These are phyloP conservation scores for Drosophila dunni DNA, from an alignment of 1,140 invertebrate genomes.

Conservation along the genomic window DNA sequence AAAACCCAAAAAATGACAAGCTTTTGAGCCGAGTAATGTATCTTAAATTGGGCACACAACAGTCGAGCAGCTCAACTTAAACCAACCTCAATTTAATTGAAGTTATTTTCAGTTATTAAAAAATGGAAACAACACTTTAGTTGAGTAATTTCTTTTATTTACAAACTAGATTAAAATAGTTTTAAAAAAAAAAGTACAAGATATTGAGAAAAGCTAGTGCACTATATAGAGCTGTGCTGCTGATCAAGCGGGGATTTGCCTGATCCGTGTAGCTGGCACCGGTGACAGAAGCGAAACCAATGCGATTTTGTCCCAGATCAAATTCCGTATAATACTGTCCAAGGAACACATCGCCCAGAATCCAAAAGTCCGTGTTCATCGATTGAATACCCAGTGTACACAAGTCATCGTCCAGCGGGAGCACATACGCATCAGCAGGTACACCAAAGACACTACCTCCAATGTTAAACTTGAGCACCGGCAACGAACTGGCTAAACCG, in stretches of 20 bases:
- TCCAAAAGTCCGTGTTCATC: conserved; percentile 45
- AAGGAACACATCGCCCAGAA: conserved; percentile 87
- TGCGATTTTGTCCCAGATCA: conserved; percentile 87
- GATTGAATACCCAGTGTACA: conserved; percentile 33
- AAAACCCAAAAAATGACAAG: no score
- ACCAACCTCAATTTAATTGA: neutral
- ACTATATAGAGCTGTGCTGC: neutral
- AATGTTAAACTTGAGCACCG: conserved; percentile 46
- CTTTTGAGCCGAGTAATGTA: no score
- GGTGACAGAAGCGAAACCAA: conserved; percentile 86
- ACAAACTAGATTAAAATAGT: conserved; percentile 9
- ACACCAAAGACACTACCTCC: conserved; percentile 43
- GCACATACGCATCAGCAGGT: conserved; percentile 33
- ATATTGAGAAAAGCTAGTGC: neutral
- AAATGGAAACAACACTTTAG: neutral
- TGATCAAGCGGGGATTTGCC: neutral
- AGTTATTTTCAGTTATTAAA: neutral
- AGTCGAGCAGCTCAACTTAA: no score
- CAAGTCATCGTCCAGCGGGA: neutral
- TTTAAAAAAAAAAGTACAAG: neutral
- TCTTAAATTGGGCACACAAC: no score
- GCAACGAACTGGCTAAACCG: neutral
- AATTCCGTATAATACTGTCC: conserved; percentile 89
- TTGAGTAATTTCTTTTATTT: neutral
- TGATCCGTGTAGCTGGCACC: conserved; percentile 21